Conservation (phyloP, 2,797 vertebrate species). For the Macropodus opercularis region DNA sequence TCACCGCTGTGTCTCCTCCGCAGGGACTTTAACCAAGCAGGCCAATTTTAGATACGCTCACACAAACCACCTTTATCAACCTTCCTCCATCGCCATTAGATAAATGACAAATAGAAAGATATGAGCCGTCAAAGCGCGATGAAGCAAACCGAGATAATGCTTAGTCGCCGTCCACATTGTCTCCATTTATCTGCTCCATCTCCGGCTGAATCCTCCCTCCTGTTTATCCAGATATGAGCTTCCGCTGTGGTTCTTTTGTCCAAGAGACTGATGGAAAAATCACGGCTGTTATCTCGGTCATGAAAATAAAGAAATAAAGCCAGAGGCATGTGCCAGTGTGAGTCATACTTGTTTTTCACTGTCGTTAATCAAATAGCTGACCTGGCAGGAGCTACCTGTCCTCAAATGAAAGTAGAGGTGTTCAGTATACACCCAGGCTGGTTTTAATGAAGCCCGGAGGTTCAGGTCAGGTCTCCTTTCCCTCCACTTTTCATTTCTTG, state of each 20-base stretch:
- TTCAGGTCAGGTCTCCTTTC: constrained; percentile 19
- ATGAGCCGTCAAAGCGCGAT: constrained; percentile 28
- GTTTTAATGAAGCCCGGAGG: constrained; percentile 24
- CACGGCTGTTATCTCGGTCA: constrained; percentile 35
- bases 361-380: constrained; percentile 14
- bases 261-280: constrained; percentile 43
- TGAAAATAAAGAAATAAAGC: constrained; percentile 23
- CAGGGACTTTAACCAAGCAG: constrained; percentile 1
- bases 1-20: constrained; percentile 5
- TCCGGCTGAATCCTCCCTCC: constrained; percentile 24
- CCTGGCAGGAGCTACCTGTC: neutral
- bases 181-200: constrained; percentile 26
- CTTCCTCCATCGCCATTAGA: constrained; percentile 5
- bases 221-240: constrained; percentile 51
- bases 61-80: constrained; percentile 1
- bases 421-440: neutral
- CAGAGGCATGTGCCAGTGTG: constrained; percentile 2
- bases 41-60: neutral
- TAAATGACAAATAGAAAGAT: constrained; percentile 34
- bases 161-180: constrained; percentile 33
- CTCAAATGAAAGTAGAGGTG: no score
- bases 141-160: constrained; percentile 32
- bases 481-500: constrained; percentile 38
- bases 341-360: neutral
- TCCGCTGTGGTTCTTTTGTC: constrained; percentile 21